Evolutionary conservation across 2,888 invertebrate genomes (phyloP).

Genomic region (Melikaiella ostensackeni): DNA sequence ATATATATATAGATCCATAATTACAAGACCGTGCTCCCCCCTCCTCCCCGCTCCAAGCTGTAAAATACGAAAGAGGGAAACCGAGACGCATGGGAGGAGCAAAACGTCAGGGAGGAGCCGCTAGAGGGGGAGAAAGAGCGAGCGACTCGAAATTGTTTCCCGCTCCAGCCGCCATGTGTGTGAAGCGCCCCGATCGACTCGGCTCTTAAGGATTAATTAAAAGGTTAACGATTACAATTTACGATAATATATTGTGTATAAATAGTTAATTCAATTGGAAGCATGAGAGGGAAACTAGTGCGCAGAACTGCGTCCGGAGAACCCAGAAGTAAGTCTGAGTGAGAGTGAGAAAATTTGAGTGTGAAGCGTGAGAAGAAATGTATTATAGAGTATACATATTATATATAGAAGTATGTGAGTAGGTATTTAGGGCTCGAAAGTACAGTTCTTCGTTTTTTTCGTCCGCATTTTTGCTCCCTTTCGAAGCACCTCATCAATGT

Average conservation of each 20-base stretch:
- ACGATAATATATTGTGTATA: conserved; percentile 77
- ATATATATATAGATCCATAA: conserved; percentile 62
- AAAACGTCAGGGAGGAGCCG: conserved; percentile 26
- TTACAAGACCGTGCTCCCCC: conserved; percentile 27
- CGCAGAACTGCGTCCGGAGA: conserved; percentile 4
- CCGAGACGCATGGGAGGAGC: conserved; percentile 12
- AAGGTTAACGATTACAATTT: conserved; percentile 74
- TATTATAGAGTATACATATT: conserved; percentile 63
- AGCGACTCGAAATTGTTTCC: conserved; percentile 43
- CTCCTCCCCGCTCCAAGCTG: conserved; percentile 27
- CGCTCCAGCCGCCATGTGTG: conserved; percentile 49
- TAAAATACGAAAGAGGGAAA: conserved; percentile 29
- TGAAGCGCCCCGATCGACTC: conserved; percentile 53
- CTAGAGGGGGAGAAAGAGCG: conserved; percentile 35
- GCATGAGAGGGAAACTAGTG: conserved; percentile 57
- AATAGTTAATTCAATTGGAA: conserved; percentile 76
- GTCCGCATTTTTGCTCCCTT: conserved; percentile 45
- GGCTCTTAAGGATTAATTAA: conserved; percentile 63
- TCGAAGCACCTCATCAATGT: conserved; percentile 38
- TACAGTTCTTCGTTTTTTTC: conserved; percentile 54
- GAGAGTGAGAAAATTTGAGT: conserved; percentile 54
- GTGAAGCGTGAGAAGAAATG: conserved; percentile 57
- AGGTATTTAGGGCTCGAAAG: conserved; percentile 63
- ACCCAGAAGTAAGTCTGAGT: conserved; percentile 50
- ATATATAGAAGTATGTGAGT: conserved; percentile 60